Conservation (phyloP, 2,888 invertebrate genomes). For the Schrankia costaestrigalis region DNA sequence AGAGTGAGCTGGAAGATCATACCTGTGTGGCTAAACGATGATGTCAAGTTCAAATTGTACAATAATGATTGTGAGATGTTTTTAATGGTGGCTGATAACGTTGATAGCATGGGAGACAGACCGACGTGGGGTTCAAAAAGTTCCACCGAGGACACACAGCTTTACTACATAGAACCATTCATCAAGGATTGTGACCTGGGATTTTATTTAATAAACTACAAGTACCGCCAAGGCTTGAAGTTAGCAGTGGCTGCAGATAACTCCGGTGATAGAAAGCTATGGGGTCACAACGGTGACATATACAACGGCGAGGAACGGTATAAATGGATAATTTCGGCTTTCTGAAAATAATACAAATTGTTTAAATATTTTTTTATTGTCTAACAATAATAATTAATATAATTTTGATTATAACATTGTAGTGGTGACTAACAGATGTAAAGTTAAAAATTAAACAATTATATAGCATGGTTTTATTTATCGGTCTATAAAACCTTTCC, state of each 20-base stretch:
- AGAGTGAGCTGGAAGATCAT: conserved; percentile 37
- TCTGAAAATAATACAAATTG: too few species aligned
- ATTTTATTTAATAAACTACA: conserved; percentile 36
- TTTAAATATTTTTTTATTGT: too few species aligned
- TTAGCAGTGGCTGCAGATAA: conserved; percentile 19
- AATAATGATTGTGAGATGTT: neutral
- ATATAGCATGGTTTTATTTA: too few species aligned
- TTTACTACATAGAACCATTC: conserved; percentile 36
- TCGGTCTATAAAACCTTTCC: too few species aligned
- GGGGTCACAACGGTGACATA: conserved; percentile 30
- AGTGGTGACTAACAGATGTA: too few species aligned
- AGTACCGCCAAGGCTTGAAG: conserved; percentile 35
- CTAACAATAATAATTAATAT: too few species aligned
- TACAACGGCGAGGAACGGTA: conserved; percentile 3
- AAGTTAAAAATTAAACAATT: too few species aligned
- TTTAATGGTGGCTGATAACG: conserved; percentile 19
- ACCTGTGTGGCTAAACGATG: conserved; percentile 30
- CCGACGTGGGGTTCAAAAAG: conserved; percentile 27
- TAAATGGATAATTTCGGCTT: conserved; percentile 20
- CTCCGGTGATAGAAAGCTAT: conserved; percentile 26
- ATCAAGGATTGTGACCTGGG: conserved; percentile 24
- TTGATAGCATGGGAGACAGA: conserved; percentile 28
- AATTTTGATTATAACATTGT: too few species aligned
- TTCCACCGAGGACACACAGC: conserved; percentile 18
- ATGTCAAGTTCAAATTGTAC: conserved; percentile 34